These are phyloP conservation scores for Hylaeus anthracinus DNA, from an alignment of 1,140 invertebrate species.

Conservation along the genomic window DNA sequence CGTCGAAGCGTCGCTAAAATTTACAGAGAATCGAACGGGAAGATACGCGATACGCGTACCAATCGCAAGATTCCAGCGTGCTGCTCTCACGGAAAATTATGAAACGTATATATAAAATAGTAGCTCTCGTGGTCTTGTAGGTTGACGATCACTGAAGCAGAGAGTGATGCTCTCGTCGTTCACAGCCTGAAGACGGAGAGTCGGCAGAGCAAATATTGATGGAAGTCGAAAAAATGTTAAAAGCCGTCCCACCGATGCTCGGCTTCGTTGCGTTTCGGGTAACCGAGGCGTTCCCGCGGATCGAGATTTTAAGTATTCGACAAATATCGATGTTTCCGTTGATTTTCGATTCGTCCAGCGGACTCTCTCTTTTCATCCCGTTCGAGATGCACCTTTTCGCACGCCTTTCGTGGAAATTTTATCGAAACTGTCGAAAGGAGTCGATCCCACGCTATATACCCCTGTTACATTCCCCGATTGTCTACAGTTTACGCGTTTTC, in stretches of 20 bases:
- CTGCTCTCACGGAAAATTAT: too few species aligned
- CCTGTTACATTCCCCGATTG: too few species aligned
- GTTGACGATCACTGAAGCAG: constrained; percentile 16
- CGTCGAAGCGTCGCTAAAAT: too few species aligned
- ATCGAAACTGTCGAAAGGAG: not conserved
- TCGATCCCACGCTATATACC: too few species aligned
- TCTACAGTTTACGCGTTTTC: too few species aligned
- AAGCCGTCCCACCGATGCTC: constrained; percentile 37
- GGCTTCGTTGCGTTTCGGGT: constrained; percentile 41
- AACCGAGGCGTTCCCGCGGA: constrained; percentile 35
- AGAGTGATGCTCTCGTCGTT: too few species aligned
- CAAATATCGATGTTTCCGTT: constrained; percentile 47
- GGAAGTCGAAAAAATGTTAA: constrained; percentile 65
- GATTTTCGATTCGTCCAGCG: constrained; percentile 2
- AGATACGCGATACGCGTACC: too few species aligned
- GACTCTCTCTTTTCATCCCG: too few species aligned
- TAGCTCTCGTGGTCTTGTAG: not conserved
- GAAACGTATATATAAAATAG: too few species aligned
- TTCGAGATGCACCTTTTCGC: not conserved
- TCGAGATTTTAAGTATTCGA: constrained; percentile 41
- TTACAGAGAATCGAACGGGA: too few species aligned
- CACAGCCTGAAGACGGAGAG: constrained; percentile 14
- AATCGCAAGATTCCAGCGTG: too few species aligned
- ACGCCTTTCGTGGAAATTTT: not conserved
- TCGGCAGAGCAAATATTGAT: constrained; percentile 60